A percentile compares a stretch with the other conserved stretches of the same genome.
Conservation (phyloP, 1,140 invertebrate species). For the Colletes gigas region DNA sequence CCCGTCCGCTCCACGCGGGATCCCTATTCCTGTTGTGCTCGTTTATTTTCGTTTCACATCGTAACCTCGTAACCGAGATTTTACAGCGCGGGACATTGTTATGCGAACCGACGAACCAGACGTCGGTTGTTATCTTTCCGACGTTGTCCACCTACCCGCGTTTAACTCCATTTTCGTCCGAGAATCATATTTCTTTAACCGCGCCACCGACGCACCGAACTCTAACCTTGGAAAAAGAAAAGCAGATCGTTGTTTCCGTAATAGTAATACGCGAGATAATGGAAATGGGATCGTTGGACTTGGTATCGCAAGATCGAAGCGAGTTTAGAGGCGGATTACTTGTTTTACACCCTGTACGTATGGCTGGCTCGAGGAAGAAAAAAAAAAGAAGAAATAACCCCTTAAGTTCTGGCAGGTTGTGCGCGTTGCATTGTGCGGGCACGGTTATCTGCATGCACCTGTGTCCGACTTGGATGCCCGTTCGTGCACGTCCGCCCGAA, state of each 20-base stretch:
- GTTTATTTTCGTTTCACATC: slow-evolving; percentile 24
- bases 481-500: neutral
- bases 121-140: slow-evolving; percentile 11
- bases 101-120: slow-evolving; percentile 2
- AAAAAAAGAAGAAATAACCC: neutral
- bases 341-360: neutral
- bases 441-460: slow-evolving; percentile 49
- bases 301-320: too few relatives aligned
- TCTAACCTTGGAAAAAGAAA: too few relatives aligned
- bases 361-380: neutral
- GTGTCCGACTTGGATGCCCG: slow-evolving; percentile 27
- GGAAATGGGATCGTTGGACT: too few relatives aligned
- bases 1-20: neutral
- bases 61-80: slow-evolving; percentile 25
- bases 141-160: neutral
- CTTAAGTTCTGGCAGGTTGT: neutral
- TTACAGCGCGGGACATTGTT: slow-evolving; percentile 26
- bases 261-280: too few relatives aligned
- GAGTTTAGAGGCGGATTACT: too few relatives aligned
- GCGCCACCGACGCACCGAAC: neutral
- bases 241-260: too few relatives aligned
- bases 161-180: slow-evolving; percentile 1
- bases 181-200: slow-evolving; percentile 16
- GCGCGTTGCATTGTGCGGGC: neutral
- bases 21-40: slow-evolving; percentile 5